Conservation (phyloP, 2,888 invertebrate species). For the Mythimna vitellina region DNA sequence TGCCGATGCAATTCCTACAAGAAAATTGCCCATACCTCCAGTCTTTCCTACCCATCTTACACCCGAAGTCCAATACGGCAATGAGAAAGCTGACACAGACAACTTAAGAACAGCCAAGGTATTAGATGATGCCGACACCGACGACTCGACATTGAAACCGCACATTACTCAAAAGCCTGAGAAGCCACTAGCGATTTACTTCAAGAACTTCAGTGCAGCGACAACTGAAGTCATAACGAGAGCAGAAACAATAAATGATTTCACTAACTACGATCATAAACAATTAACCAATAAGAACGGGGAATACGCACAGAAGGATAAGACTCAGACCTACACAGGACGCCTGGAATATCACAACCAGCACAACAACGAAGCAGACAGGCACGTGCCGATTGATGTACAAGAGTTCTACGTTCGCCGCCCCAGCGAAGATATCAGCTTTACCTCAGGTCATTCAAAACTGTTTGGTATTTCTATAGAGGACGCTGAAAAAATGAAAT, state of each 20-base stretch:
- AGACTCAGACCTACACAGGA: constrained; percentile 27
- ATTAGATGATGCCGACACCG: constrained; percentile 70
- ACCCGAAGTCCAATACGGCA: constrained; percentile 89
- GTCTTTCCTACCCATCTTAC: constrained; percentile 85
- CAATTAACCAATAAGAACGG: constrained; percentile 68
- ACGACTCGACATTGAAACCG: constrained; percentile 84
- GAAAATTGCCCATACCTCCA: constrained; percentile 79
- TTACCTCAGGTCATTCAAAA: constrained; percentile 92
- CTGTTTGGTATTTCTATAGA: constrained; percentile 92
- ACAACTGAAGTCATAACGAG: constrained; percentile 76
- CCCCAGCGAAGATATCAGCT: constrained; percentile 74
- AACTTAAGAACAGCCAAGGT: constrained; percentile 80
- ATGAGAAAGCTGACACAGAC: constrained; percentile 84
- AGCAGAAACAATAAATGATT: constrained; percentile 80
- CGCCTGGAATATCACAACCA: constrained; percentile 1
- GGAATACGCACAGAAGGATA: constrained; percentile 54
- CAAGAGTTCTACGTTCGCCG: constrained; percentile 73
- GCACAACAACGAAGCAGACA: constrained; percentile 53
- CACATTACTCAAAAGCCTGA: constrained; percentile 88
- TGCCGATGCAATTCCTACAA: constrained; percentile 70
- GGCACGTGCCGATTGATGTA: constrained; percentile 70
- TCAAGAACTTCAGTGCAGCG: constrained; percentile 70
- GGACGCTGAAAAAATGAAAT: constrained; percentile 89
- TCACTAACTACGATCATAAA: constrained; percentile 75
- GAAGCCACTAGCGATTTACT: constrained; percentile 84